Evolutionary conservation across 2,888 invertebrate genomes (phyloP).

Genomic region (Philereme transversata): DNA sequence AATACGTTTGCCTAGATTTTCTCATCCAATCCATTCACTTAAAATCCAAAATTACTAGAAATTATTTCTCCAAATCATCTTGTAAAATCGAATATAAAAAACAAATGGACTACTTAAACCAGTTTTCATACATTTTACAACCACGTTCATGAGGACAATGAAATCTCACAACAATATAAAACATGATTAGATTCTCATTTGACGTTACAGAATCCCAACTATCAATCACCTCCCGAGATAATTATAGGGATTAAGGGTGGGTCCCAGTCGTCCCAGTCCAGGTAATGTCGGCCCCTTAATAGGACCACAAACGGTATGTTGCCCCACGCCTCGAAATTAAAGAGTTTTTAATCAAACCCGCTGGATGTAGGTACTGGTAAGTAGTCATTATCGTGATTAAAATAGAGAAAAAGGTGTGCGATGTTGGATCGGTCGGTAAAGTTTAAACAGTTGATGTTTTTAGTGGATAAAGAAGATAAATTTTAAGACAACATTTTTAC

Average conservation of each 20-base stretch:
- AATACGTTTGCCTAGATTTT: too few relatives aligned
- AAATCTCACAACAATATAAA: slow-evolving; percentile 31
- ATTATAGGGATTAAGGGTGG: slow-evolving; percentile 79
- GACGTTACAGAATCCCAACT: slow-evolving; percentile 58
- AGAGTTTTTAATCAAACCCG: slow-evolving; percentile 60
- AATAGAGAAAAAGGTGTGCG: slow-evolving; percentile 19
- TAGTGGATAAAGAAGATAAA: too few relatives aligned
- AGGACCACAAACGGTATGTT: slow-evolving; percentile 52
- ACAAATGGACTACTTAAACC: not conserved
- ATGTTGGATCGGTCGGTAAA: slow-evolving; percentile 2
- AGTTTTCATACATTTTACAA: not conserved
- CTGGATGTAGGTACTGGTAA: slow-evolving; percentile 21
- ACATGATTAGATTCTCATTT: slow-evolving; percentile 75
- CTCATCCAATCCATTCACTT: too few relatives aligned
- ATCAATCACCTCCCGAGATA: slow-evolving; percentile 81
- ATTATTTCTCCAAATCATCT: not conserved
- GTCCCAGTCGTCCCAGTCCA: slow-evolving; percentile 49
- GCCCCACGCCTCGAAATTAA: slow-evolving; percentile 51
- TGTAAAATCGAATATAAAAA: not conserved
- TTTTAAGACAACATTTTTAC: too few relatives aligned
- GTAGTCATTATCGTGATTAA: slow-evolving; percentile 32
- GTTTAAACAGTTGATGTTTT: not conserved
- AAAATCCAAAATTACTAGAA: not conserved
- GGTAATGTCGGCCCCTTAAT: slow-evolving; percentile 68
- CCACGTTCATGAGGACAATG: slow-evolving; percentile 11